Base-by-base conservation (phyloP, 2,113 vertebrate species). In the Dolichallabes microphthalmus region DNA sequence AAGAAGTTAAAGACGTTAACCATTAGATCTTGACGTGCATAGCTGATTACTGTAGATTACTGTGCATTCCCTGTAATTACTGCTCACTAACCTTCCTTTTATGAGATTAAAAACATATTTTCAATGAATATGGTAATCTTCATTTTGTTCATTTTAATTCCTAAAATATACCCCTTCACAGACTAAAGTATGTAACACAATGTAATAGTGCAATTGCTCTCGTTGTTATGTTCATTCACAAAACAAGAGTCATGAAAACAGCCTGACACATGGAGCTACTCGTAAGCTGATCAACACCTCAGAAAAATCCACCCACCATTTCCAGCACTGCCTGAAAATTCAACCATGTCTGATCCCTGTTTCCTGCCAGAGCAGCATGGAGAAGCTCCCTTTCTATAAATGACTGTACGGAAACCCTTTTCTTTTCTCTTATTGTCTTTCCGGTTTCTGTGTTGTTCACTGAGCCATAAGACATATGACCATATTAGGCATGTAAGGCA, bases 371-470 rank as follows among this genome's bases (percentile, higher is more conserved):
- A 82, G 60, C 25, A 35, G 68, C 30, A 17, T 35, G n/a, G 69
- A 82, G 85, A 86, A 82, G 85, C 69, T 76, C 79, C 79, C 79
- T 75, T 75, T 66, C 80, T 82, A 86, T 75, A 82, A 82, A 66
- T 58, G 58, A 64, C 80, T 75, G 19, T 71, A 82, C 69, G 60
- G 85, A 86, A 86, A 86, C 85, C 85, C 79, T 52, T 35, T 55
- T 35, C 30, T 45, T 77, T 63, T 17, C n/a, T 12, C 19, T 64
- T n/a, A 11, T 6, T 58, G 35, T 52, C 15, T 27, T 45, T 52
- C 57, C 25, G 13, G 30, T 35, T 1, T 4, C 27, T 27, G 52
- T 61, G 22, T 25, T 82, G 14, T 30, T 50, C 8, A 11, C 15
- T 10, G 19, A 55, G 30, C 50, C 15, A 4, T 4, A 30, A 35